Percentiles rank a stretch among this genome's conserved stretches.
phyloP scores from a whole-genome alignment of 2,113 vertebrate species.

The Indicator maculatus region DNA sequence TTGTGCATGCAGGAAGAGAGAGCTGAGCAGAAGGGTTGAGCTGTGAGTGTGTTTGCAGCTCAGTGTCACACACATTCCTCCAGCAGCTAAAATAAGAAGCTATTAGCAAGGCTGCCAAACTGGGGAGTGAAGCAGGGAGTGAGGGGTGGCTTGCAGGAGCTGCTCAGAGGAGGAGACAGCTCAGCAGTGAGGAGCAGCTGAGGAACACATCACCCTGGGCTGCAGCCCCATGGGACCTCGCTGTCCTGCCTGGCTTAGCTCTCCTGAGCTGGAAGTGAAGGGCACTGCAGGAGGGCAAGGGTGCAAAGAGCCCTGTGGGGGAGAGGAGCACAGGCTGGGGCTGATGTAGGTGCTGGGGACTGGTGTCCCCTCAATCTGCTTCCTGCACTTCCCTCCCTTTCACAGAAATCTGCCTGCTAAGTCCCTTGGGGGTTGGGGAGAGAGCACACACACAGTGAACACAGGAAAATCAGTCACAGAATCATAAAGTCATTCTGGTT shows the following conservation, averaged over 20 bases:
- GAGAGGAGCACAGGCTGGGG: not conserved
- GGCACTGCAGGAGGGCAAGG: not conserved
- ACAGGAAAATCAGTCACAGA: not conserved
- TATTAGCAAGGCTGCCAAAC: not conserved
- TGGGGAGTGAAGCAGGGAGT: not conserved
- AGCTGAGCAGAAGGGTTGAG: not conserved
- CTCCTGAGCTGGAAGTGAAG: not conserved
- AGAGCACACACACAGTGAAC: not conserved
- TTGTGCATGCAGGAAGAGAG: not conserved
- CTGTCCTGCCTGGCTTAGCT: not conserved
- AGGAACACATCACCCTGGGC: fast-evolving
- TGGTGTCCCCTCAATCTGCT: not conserved
- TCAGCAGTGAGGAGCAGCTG: not conserved
- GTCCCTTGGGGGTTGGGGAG: not conserved
- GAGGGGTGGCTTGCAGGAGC: not conserved
- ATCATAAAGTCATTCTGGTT: too few relatives aligned
- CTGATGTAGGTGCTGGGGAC: not conserved
- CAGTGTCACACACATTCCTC: not conserved
- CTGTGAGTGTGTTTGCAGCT: not conserved
- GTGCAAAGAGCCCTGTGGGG: not conserved
- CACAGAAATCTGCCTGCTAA: not conserved
- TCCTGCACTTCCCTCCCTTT: not conserved
- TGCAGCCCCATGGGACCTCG: fast-evolving
- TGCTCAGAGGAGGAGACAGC: not conserved
- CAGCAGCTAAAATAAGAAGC: constrained; percentile 15